Evolutionary conservation across 2,797 vertebrate species (phyloP).

Genomic region (Ciconia nigra): DNA sequence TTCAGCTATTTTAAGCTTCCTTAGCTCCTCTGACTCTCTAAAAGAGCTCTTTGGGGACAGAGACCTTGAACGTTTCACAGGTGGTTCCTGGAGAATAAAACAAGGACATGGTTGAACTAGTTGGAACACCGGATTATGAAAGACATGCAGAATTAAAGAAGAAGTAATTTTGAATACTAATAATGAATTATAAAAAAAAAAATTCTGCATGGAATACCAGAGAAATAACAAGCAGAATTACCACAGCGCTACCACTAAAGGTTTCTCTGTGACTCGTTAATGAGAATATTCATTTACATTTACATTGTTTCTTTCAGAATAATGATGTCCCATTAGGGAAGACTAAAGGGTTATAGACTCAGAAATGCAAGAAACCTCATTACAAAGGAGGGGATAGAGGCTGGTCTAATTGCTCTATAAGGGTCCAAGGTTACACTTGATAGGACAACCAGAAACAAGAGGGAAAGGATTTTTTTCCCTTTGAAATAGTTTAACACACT

Average conservation of each 20-base stretch:
- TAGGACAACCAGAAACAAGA: slow-evolving; percentile 98
- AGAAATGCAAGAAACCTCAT: slow-evolving; percentile 99
- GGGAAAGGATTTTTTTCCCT: slow-evolving; percentile 85
- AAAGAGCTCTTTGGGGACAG: slow-evolving; percentile 86
- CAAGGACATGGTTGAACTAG: slow-evolving; percentile 84
- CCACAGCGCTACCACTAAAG: slow-evolving; percentile 86
- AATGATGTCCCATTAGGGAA: slow-evolving; percentile 99
- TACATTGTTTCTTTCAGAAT: slow-evolving; percentile 99
- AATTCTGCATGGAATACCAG: slow-evolving; percentile 83
- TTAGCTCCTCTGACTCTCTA: slow-evolving; percentile 70
- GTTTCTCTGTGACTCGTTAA: slow-evolving; percentile 98
- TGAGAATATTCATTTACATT: slow-evolving; percentile 99
- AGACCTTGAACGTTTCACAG: slow-evolving; percentile 91
- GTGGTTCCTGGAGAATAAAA: slow-evolving; percentile 87
- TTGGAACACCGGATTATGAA: slow-evolving; percentile 81
- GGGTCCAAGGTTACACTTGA: slow-evolving; percentile 99
- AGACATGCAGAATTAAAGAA: slow-evolving; percentile 87
- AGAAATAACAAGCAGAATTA: slow-evolving; percentile 87
- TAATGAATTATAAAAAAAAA: slow-evolving; percentile 88
- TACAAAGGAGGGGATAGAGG: slow-evolving; percentile 98
- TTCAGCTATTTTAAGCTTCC: slow-evolving; percentile 77
- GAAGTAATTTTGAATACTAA: slow-evolving; percentile 95
- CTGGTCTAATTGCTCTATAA: slow-evolving; percentile 99
- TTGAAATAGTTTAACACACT: slow-evolving; percentile 88
- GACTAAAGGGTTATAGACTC: slow-evolving; percentile 99